Base-by-base conservation (phyloP, 2,113 vertebrate species). In the Galbula dea region DNA sequence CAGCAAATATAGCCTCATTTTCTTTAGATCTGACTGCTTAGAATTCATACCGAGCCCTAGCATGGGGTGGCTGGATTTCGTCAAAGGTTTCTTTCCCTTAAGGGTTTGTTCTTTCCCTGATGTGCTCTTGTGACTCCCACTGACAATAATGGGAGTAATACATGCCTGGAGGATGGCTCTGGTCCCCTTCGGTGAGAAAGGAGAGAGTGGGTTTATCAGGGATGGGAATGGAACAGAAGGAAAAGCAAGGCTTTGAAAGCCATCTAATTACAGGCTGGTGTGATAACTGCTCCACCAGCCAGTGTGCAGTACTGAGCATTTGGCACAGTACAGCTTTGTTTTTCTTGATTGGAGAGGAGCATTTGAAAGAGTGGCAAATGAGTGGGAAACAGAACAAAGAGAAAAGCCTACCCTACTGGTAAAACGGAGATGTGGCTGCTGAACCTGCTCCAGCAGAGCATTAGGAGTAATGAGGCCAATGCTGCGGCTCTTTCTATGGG, bases 201-300 rank as follows among this genome's bases (percentile, higher is more conserved):
- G 30, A 84, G 37, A 61, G 52, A 93, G n/a, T 51, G 32, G 67
- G 58, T 76, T 79, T 87, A 84, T 72, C 3, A 2, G 52, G 21
- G 30, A 43, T 66, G n/a, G 26, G 43, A 77, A 89, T 62, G 15
- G 75, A 90, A 63, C 58, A 86, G 80, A 93, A 94, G 69, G 67
- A 95, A 90, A 55, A 80, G 15, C 34, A 88, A 88, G 58, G 62
- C 85, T 96, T 83, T 76, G 89, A 89, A 92, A 83, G 39, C n/a
- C 71, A 62, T 12, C 29, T 95, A 92, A 95, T 96, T 94, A 79
- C 7, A 76, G 62, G 36, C 27, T 83, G 74, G 36, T 54, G 37
- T 45, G 26, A 77, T 81, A 93, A 84, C 55, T 1, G 8, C 49
- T 93, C 85, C 51, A 57, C 71, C 90, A 94, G 59, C 37, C 89